Conservation (phyloP, 1,140 invertebrate genomes). For the Melitaea cinxia region DNA sequence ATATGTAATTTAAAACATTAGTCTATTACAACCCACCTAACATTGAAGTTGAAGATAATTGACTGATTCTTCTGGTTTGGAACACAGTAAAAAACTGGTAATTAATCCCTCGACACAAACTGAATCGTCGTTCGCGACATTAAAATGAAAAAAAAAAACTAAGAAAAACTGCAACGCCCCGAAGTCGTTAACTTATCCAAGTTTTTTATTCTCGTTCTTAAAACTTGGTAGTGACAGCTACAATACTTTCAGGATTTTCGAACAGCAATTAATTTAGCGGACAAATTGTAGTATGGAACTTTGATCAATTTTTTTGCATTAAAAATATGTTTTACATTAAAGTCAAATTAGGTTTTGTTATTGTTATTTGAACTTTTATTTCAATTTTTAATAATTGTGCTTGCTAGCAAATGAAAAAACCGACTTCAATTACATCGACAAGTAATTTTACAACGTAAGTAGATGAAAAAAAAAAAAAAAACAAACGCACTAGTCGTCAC, state of each 20-base stretch:
- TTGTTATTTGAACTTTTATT: too few species aligned
- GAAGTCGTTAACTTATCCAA: conserved; percentile 20
- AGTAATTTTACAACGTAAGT: too few species aligned
- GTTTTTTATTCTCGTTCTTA: conserved; percentile 9
- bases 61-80: conserved; percentile 26
- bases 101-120: conserved; percentile 24
- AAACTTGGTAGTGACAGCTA: conserved; percentile 7
- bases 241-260: conserved; percentile 6
- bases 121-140: conserved; percentile 18
- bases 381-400: too few species aligned
- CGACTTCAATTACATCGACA: too few species aligned
- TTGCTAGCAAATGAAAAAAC: too few species aligned
- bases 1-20: too few species aligned
- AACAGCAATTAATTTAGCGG: conserved; percentile 16
- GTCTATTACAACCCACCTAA: too few species aligned
- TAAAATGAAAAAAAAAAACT: conserved; percentile 20
- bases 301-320: not conserved
- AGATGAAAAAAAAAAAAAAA: too few species aligned
- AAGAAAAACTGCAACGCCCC: not conserved
- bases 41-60: conserved; percentile 16
- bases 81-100: conserved; percentile 20
- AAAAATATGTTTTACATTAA: not conserved
- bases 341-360: too few species aligned
- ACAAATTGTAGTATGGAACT: conserved; percentile 2
- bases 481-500: too few species aligned